Base-by-base conservation (phyloP, 2,888 invertebrate genomes). In the Synergus japonicus region DNA sequence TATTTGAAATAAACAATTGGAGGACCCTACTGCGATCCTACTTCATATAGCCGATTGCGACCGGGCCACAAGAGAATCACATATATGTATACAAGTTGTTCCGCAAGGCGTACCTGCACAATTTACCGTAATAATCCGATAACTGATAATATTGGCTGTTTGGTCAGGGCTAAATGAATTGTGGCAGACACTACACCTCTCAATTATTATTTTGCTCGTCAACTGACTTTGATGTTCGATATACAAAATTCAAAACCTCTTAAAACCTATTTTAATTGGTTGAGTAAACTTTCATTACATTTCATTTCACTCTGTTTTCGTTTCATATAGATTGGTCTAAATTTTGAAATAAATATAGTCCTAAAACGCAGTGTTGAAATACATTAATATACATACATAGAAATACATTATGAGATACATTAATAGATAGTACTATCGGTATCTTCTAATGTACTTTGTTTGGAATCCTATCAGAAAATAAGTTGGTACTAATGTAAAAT, bases 71-170 rank as follows among this genome's bases (percentile, higher is more conserved):
- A 60, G 60, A 60, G 60, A 60, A 60, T 60, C 60, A 60, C 22
- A 60, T 60, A 29, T 22, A 60, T 85, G 86, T 84, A 83, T 83
- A 81, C 83, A 82, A 85, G 85, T 85, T 83, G 87, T 87, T 86
- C 22, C 60, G 4, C 84, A 87, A 87, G 86, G 88, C 86, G 86
- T 87, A 87, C 87, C 83, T 77, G 87, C 84, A 89, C 89, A 90
- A 90, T 89, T 90, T 88, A 86, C 88, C 86, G 87, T 90, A 90
- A 90, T 90, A 90, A 90, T 90, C 87, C 88, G 88, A 89, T 90
- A 89, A 88, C 89, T 87, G 90, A 90, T 90, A 90, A 89, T 89
- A 90, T 89, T 88, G 89, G 87, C 87, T 87, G 89, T 89, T 87
- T 87, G 86, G 83, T 80, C 81, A 77, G 78, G 78, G 84, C 83